phyloP scores from a whole-genome alignment of 2,113 vertebrate genomes.

The Phycodurus eques region DNA sequence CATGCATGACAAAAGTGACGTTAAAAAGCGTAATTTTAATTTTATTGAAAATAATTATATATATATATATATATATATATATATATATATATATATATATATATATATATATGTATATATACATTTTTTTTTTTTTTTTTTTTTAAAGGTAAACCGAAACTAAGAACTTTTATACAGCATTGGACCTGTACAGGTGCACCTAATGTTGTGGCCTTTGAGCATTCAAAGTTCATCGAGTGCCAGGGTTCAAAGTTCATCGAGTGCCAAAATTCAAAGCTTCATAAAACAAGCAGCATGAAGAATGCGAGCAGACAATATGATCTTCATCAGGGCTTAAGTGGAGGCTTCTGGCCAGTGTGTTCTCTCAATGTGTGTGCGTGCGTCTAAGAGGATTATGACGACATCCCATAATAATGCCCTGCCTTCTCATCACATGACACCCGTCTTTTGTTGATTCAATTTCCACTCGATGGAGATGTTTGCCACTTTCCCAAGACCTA shows the following conservation, averaged over 20 bases:
- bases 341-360: constrained; percentile 28
- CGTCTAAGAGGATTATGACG: constrained; percentile 73
- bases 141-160: too few species aligned
- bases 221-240: neutral
- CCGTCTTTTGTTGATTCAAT: constrained; percentile 42
- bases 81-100: too few species aligned
- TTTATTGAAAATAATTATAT: too few species aligned
- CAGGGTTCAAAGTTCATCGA: neutral
- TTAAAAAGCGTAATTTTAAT: neutral
- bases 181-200: neutral
- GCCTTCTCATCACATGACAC: constrained; percentile 69
- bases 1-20: neutral
- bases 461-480: constrained; percentile 40
- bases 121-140: too few species aligned
- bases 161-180: neutral
- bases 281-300: neutral
- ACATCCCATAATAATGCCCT: constrained; percentile 67
- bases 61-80: too few species aligned
- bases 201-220: neutral
- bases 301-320: constrained; percentile 28
- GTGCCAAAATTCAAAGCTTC: neutral
- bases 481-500: constrained; percentile 7
- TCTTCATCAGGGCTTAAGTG: constrained; percentile 38
- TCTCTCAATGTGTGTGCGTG: constrained; percentile 51
- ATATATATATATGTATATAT: too few species aligned